Conservation (phyloP, 2,888 invertebrate genomes). For the Drosophila imparisetae region DNA sequence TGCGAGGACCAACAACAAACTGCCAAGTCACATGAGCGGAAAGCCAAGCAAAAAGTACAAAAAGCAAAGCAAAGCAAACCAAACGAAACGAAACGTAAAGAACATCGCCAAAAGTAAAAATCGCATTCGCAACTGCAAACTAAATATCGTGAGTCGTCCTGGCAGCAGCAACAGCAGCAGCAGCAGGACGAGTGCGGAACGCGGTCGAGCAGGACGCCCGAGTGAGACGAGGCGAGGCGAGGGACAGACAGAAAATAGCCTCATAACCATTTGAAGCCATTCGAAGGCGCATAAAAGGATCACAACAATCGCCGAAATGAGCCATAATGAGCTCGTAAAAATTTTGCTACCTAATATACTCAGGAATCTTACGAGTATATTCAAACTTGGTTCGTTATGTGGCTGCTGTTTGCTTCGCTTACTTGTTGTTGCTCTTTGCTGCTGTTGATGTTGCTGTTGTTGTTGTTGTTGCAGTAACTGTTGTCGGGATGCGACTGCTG, state of each 20-base stretch:
- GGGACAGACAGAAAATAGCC: constrained; percentile 77
- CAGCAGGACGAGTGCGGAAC: constrained; percentile 24
- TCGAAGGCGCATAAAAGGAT: constrained; percentile 85
- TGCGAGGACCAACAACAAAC: constrained; percentile 52
- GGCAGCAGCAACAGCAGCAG: constrained; percentile 22
- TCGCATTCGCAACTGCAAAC: constrained; percentile 80
- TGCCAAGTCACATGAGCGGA: constrained; percentile 60
- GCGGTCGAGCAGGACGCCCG: constrained; percentile 49
- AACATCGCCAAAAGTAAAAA: constrained; percentile 66
- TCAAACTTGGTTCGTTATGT: constrained; percentile 79
- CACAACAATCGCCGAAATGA: constrained; percentile 85
- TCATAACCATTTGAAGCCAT: constrained; percentile 84
- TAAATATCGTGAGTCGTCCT: constrained; percentile 64
- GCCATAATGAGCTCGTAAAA: constrained; percentile 85
- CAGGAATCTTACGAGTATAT: constrained; percentile 83
- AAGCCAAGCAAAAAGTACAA: constrained; percentile 56
- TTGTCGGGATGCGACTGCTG: constrained; percentile 42
- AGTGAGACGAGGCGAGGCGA: not conserved
- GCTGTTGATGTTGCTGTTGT: not conserved
- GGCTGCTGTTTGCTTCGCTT: constrained; percentile 27
- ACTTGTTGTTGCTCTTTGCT: not conserved
- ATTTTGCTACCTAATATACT: constrained; percentile 85
- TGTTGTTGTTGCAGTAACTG: constrained; percentile 17
- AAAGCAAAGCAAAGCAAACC: constrained; percentile 38
- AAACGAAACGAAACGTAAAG: constrained; percentile 51